Conservation (phyloP, 1,140 invertebrate species). For the Panagrolaimus sp. region DNA sequence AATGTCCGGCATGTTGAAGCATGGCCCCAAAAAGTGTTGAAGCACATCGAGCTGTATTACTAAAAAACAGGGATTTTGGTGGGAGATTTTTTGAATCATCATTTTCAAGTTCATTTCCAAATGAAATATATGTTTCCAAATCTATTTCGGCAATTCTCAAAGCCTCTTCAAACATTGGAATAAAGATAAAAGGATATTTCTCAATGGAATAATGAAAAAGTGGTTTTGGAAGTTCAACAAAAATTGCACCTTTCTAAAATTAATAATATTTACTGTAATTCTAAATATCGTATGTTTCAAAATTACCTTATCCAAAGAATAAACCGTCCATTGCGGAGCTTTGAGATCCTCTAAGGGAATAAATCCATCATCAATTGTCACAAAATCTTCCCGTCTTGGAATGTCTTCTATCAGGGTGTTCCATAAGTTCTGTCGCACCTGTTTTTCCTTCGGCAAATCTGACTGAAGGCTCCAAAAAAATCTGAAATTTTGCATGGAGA, state of each 20-base stretch:
- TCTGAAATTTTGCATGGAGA: too few species aligned
- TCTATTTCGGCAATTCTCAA: background rate
- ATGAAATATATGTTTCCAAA: background rate
- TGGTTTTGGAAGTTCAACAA: background rate
- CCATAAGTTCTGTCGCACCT: too few species aligned
- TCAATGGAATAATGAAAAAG: background rate
- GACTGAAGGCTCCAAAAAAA: too few species aligned
- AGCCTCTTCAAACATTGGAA: conserved; percentile 8
- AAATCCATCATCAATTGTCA: background rate
- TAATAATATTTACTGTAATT: too few species aligned
- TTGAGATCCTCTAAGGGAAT: background rate
- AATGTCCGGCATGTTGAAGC: background rate
- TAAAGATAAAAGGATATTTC: background rate
- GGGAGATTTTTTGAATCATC: background rate
- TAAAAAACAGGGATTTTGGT: background rate
- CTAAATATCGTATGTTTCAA: background rate
- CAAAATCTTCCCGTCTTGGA: background rate
- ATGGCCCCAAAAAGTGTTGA: background rate
- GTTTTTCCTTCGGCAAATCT: too few species aligned
- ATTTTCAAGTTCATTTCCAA: background rate
- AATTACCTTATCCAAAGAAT: background rate
- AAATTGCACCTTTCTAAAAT: background rate
- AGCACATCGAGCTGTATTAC: background rate
- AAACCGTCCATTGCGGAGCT: conserved; percentile 2
- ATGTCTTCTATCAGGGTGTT: too few species aligned